Evolutionary conservation across 2,888 invertebrate species (phyloP), one percentile per base, ranked within the genome.

Genomic region (Mesoligia furuncula): DNA sequence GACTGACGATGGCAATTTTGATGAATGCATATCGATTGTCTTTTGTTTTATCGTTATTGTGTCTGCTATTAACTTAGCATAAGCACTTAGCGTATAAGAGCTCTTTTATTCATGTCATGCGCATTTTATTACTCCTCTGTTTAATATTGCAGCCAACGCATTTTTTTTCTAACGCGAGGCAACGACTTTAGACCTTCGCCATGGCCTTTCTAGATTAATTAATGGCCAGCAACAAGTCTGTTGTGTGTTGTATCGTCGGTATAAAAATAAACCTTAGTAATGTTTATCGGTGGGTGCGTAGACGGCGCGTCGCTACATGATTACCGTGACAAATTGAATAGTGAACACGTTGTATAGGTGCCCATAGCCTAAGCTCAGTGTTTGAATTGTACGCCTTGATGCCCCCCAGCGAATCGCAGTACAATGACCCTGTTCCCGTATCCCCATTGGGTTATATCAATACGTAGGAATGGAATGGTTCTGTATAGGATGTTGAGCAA

Each of bases 191-290:
- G 92, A 92, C 94, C 95, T 95, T 95, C 93, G 90, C 93, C 94
- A 90, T 94, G 95, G 93, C 94, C 93, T 95, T 94, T 93, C 90
- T 90, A 88, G 92, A 92, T 93, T 92, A 93, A 95, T 94, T 92
- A 92, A 91, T 85, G 87, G 71, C 79, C 83, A 83, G 82, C 86
- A 88, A 87, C 87, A 85, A 87, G 89, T 87, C 86, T 86, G 87
- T 78, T 90, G 81, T 88, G 86, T 80, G 83, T 89, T 79, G 81
- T 88, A 86, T 81, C 73, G 89, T 84, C 85, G 90, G 89, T 93
- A 93, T 93, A 94, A 94, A 95, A 94, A 95, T 94, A 92, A 89
- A 89, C 69, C 62, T 64, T 76, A 72, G 68, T 68, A 59, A 91
- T 78, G 45, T 92, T 92, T 92, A 91, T 91, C 79, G 64, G 82